These are phyloP conservation scores for Calypte anna DNA, from an alignment of 2,113 vertebrate species.

Conservation along the genomic window DNA sequence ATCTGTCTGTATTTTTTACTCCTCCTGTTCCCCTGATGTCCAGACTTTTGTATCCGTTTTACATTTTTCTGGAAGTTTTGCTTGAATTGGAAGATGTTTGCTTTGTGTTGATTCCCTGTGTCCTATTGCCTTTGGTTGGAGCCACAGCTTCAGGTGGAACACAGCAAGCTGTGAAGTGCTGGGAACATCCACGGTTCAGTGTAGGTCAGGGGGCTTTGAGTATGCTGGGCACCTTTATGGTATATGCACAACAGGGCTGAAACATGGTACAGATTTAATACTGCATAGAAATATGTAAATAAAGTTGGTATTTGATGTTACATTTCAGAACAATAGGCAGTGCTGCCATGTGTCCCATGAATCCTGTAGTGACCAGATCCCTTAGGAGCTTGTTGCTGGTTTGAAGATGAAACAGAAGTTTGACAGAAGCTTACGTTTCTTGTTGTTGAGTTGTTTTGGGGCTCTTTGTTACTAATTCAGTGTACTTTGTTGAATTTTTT, in stretches of 20 bases:
- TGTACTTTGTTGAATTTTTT: neutral
- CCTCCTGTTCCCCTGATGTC: neutral
- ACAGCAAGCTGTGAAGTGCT: neutral
- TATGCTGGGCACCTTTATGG: neutral
- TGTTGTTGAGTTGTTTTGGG: neutral
- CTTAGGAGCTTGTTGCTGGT: neutral
- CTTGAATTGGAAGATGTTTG: neutral
- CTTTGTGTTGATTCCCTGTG: rapidly evolving
- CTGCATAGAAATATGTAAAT: rapidly evolving
- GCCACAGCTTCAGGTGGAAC: neutral
- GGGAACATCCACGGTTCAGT: neutral
- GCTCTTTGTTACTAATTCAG: conserved; percentile 8
- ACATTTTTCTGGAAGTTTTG: neutral
- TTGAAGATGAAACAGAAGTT: neutral
- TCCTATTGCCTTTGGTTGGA: neutral
- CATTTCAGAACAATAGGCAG: rapidly evolving
- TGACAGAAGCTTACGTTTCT: neutral
- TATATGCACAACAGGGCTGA: too few species aligned
- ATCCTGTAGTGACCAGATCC: neutral
- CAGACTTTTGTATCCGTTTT: neutral
- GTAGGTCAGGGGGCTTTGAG: rapidly evolving
- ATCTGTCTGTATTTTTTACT: neutral
- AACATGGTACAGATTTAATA: rapidly evolving
- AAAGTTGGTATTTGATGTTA: rapidly evolving
- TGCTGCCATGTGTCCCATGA: rapidly evolving